A percentile compares a stretch with the other conserved stretches of the same genome.
phyloP scores from a whole-genome alignment of 1,140 invertebrate genomes.

The Cydia pomonella region DNA sequence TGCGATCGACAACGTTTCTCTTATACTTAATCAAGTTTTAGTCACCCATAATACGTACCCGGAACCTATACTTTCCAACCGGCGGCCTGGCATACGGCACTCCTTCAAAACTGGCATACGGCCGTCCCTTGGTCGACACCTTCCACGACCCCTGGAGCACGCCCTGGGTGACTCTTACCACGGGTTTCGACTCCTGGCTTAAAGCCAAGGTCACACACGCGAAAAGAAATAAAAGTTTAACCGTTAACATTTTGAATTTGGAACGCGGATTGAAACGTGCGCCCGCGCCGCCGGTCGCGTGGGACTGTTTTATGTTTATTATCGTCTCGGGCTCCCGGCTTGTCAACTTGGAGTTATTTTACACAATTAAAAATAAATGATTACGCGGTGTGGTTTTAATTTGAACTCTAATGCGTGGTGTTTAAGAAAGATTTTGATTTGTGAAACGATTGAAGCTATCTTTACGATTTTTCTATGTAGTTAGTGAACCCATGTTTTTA shows the following conservation, averaged over 20 bases:
- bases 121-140: slow-evolving; percentile 58
- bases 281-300: slow-evolving; percentile 36
- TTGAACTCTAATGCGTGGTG: background rate
- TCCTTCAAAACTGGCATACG: slow-evolving; percentile 81
- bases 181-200: slow-evolving; percentile 46
- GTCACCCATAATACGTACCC: slow-evolving; percentile 49
- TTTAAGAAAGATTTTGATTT: background rate
- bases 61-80: slow-evolving; percentile 81
- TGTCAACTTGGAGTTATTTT: background rate
- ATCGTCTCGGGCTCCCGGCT: slow-evolving; percentile 5
- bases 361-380: slow-evolving; percentile 3
- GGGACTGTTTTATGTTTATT: slow-evolving; percentile 10
- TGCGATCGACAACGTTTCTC: no score
- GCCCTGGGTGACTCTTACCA: slow-evolving; percentile 56
- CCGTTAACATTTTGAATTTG: slow-evolving; percentile 38
- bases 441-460: no score
- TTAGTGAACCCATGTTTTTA: no score
- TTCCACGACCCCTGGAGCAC: slow-evolving; percentile 60
- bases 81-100: slow-evolving; percentile 83
- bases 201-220: slow-evolving; percentile 28
- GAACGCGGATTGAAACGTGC: slow-evolving; percentile 39
- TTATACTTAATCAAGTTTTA: background rate
- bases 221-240: slow-evolving; percentile 40
- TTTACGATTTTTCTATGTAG: no score
- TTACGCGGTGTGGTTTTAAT: background rate